Evolutionary conservation across 2,888 invertebrate genomes (phyloP), one percentile per base, ranked within the genome.

Genomic region (Copidosoma aretas): DNA sequence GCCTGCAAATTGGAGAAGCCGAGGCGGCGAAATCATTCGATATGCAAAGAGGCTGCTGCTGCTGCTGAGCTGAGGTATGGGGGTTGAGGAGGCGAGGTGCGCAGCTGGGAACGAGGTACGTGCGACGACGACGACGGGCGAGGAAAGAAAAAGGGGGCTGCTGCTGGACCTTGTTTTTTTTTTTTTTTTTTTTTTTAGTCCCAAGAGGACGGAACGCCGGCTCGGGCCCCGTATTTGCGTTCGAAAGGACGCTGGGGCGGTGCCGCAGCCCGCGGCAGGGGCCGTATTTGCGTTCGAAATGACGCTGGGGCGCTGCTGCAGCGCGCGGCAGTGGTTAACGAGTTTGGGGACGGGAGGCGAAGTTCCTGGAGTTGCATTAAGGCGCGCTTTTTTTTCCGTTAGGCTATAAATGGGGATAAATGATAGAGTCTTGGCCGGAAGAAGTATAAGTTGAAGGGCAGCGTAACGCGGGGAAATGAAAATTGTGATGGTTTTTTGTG

Each of bases 1-100:
- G 24, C 25, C 24, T 25, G 46, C 60, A 64, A 68, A 68, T 68
- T 68, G 64, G 60, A 68, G 60, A 56, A 60, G 54, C 54, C 54
- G 64, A 49, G 19, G 39, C 46, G 19, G 39, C 46, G 17, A 32
- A 51, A 52, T 41, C 60, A 56, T n/a, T 64, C 64, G 68, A 68
- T 68, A 60, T 60, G 64, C 60, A 68, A 64, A 64, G 46, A 53
- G 58, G 41, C 46, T 24, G 39, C 49, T 19, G 41, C 46, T 24
- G 39, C 49, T 19, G 46, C 21, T 51, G 22, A 25, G 25, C 46
- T 22, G 21, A 15, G 17, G 46, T 32, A 14, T 3, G 17, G 14
- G 41, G 22, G 25, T 32, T 22, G 8, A 14, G 32, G 51, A 12
- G 14, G 49, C 22, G 54, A 52, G 15, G 14, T 10, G n/a, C 4